Evolutionary conservation across 2,797 vertebrate species (phyloP).

Genomic region (Platyrinchus mystaceus): DNA sequence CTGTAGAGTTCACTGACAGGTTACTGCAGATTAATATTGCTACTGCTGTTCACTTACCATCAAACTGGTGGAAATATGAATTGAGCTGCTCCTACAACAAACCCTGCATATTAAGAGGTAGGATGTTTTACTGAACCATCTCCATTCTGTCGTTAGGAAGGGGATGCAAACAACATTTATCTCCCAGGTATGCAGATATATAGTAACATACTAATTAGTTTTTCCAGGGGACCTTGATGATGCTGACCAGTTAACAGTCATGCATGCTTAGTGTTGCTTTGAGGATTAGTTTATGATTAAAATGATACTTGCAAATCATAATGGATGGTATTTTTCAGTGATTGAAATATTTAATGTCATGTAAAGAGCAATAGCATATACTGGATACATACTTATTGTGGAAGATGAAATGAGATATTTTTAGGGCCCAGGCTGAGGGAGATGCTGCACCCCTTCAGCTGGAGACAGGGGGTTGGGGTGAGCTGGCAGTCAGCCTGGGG

Average conservation of each 20-base stretch:
- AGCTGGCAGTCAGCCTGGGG: not conserved
- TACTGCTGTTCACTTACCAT: constrained; percentile 90
- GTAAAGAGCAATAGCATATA: constrained; percentile 38
- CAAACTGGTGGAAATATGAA: constrained; percentile 82
- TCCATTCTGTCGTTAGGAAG: constrained; percentile 54
- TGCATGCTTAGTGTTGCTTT: not conserved
- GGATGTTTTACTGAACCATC: constrained; percentile 68
- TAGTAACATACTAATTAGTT: constrained; percentile 59
- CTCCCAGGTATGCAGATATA: constrained; percentile 58
- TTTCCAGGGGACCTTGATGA: constrained; percentile 18
- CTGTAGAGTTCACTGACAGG: constrained; percentile 93
- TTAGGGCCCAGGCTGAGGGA: not conserved
- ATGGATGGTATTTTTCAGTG: constrained; percentile 12
- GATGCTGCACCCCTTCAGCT: not conserved
- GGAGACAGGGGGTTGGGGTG: rapidly evolving
- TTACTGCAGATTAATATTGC: constrained; percentile 92
- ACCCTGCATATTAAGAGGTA: constrained; percentile 79
- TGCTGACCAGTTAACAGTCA: constrained; percentile 41
- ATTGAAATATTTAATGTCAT: constrained; percentile 57
- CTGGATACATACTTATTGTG: not conserved
- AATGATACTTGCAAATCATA: not conserved
- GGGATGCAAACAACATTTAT: constrained; percentile 71
- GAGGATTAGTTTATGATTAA: constrained; percentile 30
- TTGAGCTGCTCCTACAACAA: constrained; percentile 79
- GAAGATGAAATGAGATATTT: constrained; percentile 8